Base-by-base conservation (phyloP, 2,888 invertebrate species). In the Leptarthrus brevirostris region DNA sequence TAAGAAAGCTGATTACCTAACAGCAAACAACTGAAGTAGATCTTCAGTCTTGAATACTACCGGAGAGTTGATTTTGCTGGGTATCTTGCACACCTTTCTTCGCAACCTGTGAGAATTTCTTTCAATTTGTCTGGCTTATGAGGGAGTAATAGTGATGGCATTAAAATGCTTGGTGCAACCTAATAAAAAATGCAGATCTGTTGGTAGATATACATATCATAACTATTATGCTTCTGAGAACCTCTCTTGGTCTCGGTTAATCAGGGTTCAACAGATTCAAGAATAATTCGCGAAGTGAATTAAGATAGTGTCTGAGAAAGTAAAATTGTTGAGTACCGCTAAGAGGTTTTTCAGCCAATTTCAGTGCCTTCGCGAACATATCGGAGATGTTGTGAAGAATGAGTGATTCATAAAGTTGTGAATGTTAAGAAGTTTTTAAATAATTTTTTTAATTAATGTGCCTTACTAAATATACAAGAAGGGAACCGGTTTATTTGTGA, bases 401-500 rank as follows among this genome's bases (percentile, higher is more conserved):
- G 36, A 30, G 56, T 56, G 56, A 56, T 56, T 56, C 61, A 64
- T 64, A 40, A 3, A 8, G 10, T n/a, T 24, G 47, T 64, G 64
- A 47, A 47, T 64, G 26, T 14, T 47, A 26, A 66, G 4, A 61
- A 44, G n/a, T 20, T 44, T 18, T 40, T 47, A 18, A 18, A 18
- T 40, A 12, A 12, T 36, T 22, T 36, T 36, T 34, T n/a, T 8
- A 44, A 64, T 64, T n/a, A 64, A 69, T 69, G 69, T 69, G 69
- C 52, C 69, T 49, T 69, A 52, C 4, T 69, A 69, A 52, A 52
- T 69, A 26, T 34, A 52, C 20, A 8, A 20, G 2, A n/a, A 26
- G n/a, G 52, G 14, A 69, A 69, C 69, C 69, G 52, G 52, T 69
- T 69, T 52, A 34, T 69, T 12, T 30, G 49, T 49, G 18, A 54